Base-by-base conservation (phyloP, 1,140 invertebrate genomes). In the Druon quercuslanigerum region DNA sequence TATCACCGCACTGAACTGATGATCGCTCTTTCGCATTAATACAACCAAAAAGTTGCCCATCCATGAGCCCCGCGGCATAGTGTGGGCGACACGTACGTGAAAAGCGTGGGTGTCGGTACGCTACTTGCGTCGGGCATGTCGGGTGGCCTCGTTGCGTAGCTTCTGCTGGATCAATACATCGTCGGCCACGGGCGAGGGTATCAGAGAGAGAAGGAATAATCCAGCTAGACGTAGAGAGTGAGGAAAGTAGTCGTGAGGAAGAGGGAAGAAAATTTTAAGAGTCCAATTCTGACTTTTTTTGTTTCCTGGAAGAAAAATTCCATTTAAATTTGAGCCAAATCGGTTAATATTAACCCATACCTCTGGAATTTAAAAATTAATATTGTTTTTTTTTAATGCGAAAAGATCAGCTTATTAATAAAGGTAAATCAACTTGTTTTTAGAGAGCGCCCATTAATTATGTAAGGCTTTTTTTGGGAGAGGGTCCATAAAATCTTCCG, bases 101-200 rank as follows among this genome's bases (percentile, higher is more conserved):
- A 16, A 14, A 33, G 60, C 9, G 60, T 66, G 60, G 60, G 60
- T 66, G 60, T 66, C 25, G 25, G 57, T 66, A 66, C 60, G 60
- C 33, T 66, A 60, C 57, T 60, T 60, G 46, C 60, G 60, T 66
- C 33, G 60, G 40, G n/a, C 60, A 66, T 33, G 60, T 46, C 60
- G 60, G 60, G 60, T 66, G 60, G 60, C 60, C 60, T 46, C 60
- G 60, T 66, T 66, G 60, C 33, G 60, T 66, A 66, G 60, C 25
- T 40, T 40, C 60, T 40, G 33, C 7, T 33, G 25, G 60, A 66
- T 66, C 60, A 66, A 66, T 66, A 66, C 60, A 66, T 66, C 40
- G 60, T 40, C 60, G 60, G 33, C 60, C 20, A 66, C 13, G 33
- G 60, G 25, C 60, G 60, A 66, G 60, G 60, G 60, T 66, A 66